phyloP scores from a whole-genome alignment of 2,888 invertebrate genomes.

The Pheosia tremula region DNA sequence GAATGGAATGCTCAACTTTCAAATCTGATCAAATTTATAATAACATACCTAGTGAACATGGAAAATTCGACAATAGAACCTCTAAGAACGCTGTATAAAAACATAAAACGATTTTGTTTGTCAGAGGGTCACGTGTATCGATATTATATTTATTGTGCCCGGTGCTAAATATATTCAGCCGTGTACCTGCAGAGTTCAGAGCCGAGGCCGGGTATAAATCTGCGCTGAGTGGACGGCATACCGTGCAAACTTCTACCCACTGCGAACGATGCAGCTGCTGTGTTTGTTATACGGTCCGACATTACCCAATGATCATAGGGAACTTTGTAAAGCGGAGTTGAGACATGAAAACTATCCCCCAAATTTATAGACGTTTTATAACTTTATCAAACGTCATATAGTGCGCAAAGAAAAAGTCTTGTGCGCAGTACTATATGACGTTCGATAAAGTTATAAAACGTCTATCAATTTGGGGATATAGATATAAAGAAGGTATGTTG shows the following conservation, averaged over 20 bases:
- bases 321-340: not conserved
- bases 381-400: no score
- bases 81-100: not conserved
- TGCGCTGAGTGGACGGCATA: constrained; percentile 33
- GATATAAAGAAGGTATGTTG: no score
- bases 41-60: no score
- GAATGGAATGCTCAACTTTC: no score
- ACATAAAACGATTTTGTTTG: not conserved
- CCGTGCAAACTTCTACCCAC: constrained; percentile 30
- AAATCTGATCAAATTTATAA: no score
- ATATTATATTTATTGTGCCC: not conserved
- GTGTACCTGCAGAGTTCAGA: constrained; percentile 7
- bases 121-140: not conserved
- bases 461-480: no score
- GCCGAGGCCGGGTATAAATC: constrained; percentile 41
- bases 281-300: constrained; percentile 15
- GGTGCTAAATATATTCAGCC: constrained; percentile 9
- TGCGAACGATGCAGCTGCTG: constrained; percentile 15
- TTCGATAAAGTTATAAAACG: no score
- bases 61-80: no score
- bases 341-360: not conserved
- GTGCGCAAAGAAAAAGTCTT: no score
- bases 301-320: constrained; percentile 1
- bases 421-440: no score
- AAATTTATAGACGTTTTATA: no score